These are phyloP conservation scores for Drosophila meridionalis DNA, from an alignment of 2,888 invertebrate genomes.

Conservation along the genomic window DNA sequence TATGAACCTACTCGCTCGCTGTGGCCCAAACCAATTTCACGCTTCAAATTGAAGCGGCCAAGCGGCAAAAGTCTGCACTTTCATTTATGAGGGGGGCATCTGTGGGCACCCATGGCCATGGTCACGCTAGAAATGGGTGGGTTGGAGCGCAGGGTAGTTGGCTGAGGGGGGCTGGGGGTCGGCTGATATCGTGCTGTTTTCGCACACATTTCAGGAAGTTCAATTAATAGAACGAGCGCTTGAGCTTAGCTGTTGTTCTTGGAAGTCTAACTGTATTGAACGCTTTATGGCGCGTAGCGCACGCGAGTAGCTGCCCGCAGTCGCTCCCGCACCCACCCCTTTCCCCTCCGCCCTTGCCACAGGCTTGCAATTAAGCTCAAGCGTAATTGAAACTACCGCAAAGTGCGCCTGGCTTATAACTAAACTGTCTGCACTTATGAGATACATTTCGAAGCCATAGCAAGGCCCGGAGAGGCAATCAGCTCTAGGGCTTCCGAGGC, in stretches of 20 bases:
- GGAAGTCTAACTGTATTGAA: constrained; percentile 78
- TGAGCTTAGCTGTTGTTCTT: constrained; percentile 65
- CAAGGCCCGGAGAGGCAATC: constrained; percentile 16
- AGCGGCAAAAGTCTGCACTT: constrained; percentile 73
- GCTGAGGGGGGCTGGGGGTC: background rate
- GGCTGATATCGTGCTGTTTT: constrained; percentile 54
- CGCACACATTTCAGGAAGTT: constrained; percentile 76
- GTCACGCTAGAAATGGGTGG: constrained; percentile 31
- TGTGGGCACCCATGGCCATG: constrained; percentile 33
- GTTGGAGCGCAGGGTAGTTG: background rate
- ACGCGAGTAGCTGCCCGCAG: constrained; percentile 50
- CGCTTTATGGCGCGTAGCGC: constrained; percentile 80
- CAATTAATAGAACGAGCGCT: constrained; percentile 79
- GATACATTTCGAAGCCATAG: constrained; percentile 59
- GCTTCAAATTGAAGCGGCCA: constrained; percentile 81
- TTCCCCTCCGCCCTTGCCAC: background rate
- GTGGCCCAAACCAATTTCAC: constrained; percentile 78
- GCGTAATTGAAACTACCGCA: constrained; percentile 80
- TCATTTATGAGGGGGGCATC: constrained; percentile 46
- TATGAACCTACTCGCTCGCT: constrained; percentile 14
- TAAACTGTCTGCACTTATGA: constrained; percentile 60
- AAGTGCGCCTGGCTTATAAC: constrained; percentile 49
- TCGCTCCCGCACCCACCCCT: background rate
- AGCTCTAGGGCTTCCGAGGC: constrained; percentile 37
- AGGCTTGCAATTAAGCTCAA: constrained; percentile 63